Evolutionary conservation across 2,113 vertebrate species (phyloP).

Genomic region (Mola mola): DNA sequence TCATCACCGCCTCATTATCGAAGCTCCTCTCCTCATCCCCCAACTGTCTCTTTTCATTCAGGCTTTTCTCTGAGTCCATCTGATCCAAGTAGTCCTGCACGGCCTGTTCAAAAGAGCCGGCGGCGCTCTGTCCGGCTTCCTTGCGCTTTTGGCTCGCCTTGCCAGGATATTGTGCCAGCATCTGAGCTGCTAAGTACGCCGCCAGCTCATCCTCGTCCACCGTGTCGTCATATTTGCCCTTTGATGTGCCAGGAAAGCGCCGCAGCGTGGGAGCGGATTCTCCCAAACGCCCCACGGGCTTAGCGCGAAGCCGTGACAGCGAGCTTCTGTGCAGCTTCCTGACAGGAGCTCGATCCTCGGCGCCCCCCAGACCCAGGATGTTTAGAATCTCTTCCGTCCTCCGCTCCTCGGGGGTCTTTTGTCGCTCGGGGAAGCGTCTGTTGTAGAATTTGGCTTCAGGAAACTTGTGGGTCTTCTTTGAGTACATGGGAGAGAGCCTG

Average conservation of each 20-base stretch:
- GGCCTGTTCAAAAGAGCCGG: constrained; percentile 80
- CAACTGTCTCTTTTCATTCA: constrained; percentile 79
- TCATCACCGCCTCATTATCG: constrained; percentile 89
- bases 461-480: constrained; percentile 80
- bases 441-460: constrained; percentile 75
- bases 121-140: constrained; percentile 68
- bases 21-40: constrained; percentile 65
- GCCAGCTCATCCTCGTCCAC: constrained; percentile 87
- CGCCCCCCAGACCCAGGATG: constrained; percentile 84
- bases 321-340: constrained; percentile 79
- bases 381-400: constrained; percentile 88
- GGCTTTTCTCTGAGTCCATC: constrained; percentile 75
- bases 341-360: constrained; percentile 74
- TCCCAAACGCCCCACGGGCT: constrained; percentile 70
- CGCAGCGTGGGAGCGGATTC: constrained; percentile 74
- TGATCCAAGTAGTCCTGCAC: constrained; percentile 85
- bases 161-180: constrained; percentile 84
- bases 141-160: constrained; percentile 78
- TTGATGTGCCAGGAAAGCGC: constrained; percentile 76
- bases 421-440: constrained; percentile 70
- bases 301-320: constrained; percentile 76
- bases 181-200: constrained; percentile 85
- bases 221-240: constrained; percentile 81
- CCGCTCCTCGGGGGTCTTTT: constrained; percentile 82
- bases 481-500: constrained; percentile 70